These are phyloP conservation scores for Porites australiensis DNA, from an alignment of 64 coral and sea anemone species.

Conservation along the genomic window DNA sequence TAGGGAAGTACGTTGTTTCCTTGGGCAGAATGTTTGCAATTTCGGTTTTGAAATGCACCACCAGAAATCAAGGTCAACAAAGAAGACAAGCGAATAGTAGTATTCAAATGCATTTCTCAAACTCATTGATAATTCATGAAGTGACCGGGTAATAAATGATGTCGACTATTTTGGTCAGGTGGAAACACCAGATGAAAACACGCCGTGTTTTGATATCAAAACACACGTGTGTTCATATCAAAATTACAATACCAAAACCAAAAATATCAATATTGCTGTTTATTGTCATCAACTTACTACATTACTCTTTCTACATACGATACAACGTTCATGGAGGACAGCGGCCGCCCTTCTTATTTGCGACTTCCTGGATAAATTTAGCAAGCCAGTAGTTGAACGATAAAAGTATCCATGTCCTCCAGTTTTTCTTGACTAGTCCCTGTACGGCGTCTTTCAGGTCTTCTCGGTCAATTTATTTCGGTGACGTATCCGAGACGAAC, in stretches of 20 bases:
- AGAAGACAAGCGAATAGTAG: no score
- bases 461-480: no score
- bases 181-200: constrained; percentile 49
- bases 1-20: no score
- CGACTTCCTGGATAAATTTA: constrained; percentile 79
- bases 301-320: constrained; percentile 17
- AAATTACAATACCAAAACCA: constrained; percentile 26
- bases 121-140: no score
- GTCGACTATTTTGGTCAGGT: neutral
- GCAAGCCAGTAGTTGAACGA: constrained; percentile 56
- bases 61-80: no score
- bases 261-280: neutral
- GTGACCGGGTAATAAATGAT: neutral
- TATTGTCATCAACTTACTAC: no score
- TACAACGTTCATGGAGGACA: constrained; percentile 69
- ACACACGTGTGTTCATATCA: constrained; percentile 57
- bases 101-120: no score
- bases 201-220: constrained; percentile 66
- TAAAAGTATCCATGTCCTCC: constrained; percentile 50
- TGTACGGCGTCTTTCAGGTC: no score
- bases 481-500: no score
- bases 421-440: neutral
- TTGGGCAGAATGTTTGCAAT: no score
- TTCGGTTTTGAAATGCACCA: no score
- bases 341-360: constrained; percentile 77